Evolutionary conservation across 2,888 invertebrate genomes (phyloP), one percentile per base, ranked within the genome.

Genomic region (Tetranychus piercei): DNA sequence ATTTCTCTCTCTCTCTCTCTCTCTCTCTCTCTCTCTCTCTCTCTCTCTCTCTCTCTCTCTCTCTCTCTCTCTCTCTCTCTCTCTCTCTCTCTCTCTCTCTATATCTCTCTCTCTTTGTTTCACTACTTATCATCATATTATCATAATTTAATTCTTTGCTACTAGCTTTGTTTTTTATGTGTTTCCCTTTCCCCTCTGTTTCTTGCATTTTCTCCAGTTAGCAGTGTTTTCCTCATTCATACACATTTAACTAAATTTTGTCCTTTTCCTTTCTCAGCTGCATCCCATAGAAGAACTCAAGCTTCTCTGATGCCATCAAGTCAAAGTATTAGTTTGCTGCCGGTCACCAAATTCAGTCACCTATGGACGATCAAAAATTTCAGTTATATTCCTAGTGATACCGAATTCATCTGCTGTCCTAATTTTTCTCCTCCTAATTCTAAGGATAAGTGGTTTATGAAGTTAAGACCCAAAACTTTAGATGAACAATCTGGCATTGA

Each of bases 401-500:
- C 22, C 11, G 64, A 55, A 9, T 65, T 55, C 22, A 55, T 73
- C 6, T 73, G 73, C 44, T 73, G 64, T 22, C 73, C 73, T n/a
- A 55, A 73, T 73, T 73, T 73, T 65, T 23, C 22, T 5, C 73
- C 73, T n/a, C 73, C 73, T 5, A 55, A 45, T 55, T 65, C 73
- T 1, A 73, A 73, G 34, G 73, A 73, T 22, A 55, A 64, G 9
- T 73, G 73, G 73, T 73, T 73, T 55, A 64, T 73, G 73, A 73
- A 73, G 23, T 20, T 73, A 15, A 45, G 73, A 22, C 65, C 65
- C 9, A 73, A 65, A 45, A 18, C 73, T 15, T 34, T 73, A 15
- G 73, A 73, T 23, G 73, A 73, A 45, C 11, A 11, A 55, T 15
- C 55, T 20, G 73, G 65, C 5, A 55, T 43, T 20, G 73, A 73